Evolutionary conservation across 2,888 invertebrate genomes (phyloP), one percentile per base, ranked within the genome.

Genomic region (Philereme vetulata): DNA sequence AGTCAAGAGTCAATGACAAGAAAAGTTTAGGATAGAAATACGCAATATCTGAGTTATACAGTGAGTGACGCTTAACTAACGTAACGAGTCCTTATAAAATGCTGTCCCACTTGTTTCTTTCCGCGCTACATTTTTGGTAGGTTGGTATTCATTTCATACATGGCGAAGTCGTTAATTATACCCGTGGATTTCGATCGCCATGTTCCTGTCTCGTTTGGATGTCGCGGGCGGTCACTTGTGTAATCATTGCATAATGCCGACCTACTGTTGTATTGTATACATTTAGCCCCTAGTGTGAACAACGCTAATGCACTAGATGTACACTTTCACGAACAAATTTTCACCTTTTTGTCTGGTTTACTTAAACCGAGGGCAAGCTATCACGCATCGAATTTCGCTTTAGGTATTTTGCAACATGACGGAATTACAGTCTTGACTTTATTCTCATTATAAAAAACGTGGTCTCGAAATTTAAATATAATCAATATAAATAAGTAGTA

Each of bases 281-380:
- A 80, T 81, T 73, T 79, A 81, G 75, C 73, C 57, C 62, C 73
- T 78, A 72, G 83, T 84, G 87, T 80, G 76, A 86, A 87, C 70
- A 77, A 82, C 76, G 82, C 83, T 88, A 88, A 87, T 76, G 73
- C 77, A 76, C 73, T 71, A 74, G 67, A 76, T 79, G 79, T 62
- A 67, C 70, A 82, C 86, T 86, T 88, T 88, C 88, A 74, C 82
- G 60, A 70, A 60, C 42, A 66, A 68, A 75, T 79, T 81, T 80
- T 78, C 80, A 74, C 78, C 67, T 64, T 66, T 63, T 67, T 66
- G 43, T 55, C 47, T 55, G 43, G 51, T 55, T 64, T 58, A 43
- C 51, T 55, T 52, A 51, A 54, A 62, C 34, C 33, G 34, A 46
- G n/a, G 38, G 11, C 9, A 45, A 40, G 7, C 21, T 36, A 7